Percentiles rank a stretch among this genome's conserved stretches.
phyloP scores from a whole-genome alignment of 2,888 invertebrate genomes.

The Parthenolecanium corni region DNA sequence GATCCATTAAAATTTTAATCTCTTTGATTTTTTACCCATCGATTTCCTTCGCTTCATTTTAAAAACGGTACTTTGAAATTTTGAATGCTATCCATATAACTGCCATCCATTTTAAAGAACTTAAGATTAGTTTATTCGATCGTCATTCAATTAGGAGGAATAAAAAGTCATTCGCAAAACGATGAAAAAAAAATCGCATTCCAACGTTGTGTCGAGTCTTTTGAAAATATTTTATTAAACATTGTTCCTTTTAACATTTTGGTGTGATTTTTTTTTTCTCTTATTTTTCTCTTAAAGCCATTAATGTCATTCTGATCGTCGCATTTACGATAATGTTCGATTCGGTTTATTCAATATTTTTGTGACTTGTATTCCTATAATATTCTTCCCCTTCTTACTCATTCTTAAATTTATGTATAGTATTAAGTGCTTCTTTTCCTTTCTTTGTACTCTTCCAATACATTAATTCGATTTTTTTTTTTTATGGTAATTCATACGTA shows the following conservation, averaged over 20 bases:
- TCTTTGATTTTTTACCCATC: too few relatives aligned
- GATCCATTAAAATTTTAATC: too few relatives aligned
- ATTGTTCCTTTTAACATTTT: not conserved
- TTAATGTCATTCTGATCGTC: not conserved
- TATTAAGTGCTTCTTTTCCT: not conserved
- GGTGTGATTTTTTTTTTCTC: not conserved
- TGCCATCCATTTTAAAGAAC: too few relatives aligned
- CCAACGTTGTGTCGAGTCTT: not conserved
- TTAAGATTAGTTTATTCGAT: too few relatives aligned
- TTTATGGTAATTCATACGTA: not conserved
- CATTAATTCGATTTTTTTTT: not conserved
- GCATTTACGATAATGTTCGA: not conserved
- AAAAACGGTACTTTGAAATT: too few relatives aligned
- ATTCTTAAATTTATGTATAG: not conserved
- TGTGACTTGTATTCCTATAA: not conserved
- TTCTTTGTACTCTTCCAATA: not conserved
- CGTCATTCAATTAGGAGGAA: too few relatives aligned
- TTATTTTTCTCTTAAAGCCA: not conserved
- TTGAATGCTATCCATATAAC: too few relatives aligned
- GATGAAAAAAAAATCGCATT: not conserved
- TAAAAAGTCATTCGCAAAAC: too few relatives aligned
- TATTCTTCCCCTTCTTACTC: not conserved
- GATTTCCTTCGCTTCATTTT: too few relatives aligned
- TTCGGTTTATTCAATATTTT: not conserved
- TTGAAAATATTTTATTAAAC: not conserved